Conservation (phyloP, 2,888 invertebrate species). For the Andrena dorsata region DNA sequence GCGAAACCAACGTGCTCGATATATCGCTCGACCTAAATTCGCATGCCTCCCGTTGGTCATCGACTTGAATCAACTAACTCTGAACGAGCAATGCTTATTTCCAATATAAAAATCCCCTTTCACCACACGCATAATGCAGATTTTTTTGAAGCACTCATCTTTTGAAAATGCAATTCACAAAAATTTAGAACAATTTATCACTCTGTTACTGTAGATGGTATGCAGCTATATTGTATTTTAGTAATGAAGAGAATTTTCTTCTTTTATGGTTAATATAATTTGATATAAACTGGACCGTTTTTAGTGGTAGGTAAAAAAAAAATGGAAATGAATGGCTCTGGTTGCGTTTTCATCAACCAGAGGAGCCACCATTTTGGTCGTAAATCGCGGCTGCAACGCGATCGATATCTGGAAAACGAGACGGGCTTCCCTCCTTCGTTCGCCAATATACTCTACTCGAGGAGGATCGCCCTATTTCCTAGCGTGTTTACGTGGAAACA, state of each 20-base stretch:
- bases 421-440: background rate
- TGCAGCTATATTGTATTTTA: background rate
- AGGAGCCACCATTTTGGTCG: slow-evolving; percentile 14
- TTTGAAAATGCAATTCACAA: too few species aligned
- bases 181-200: too few species aligned
- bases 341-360: background rate
- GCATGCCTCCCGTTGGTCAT: slow-evolving; percentile 39
- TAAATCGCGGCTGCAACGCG: slow-evolving; percentile 11
- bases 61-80: slow-evolving; percentile 19
- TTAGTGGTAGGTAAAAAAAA: background rate
- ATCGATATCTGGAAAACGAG: slow-evolving; percentile 27
- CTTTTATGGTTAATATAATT: background rate
- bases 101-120: background rate
- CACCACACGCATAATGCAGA: background rate
- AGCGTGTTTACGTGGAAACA: slow-evolving; percentile 45
- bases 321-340: background rate
- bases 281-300: background rate
- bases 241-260: background rate
- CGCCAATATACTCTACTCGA: background rate
- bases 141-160: too few species aligned
- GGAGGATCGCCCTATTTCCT: slow-evolving; percentile 40
- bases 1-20: slow-evolving; percentile 34
- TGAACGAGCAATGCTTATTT: slow-evolving; percentile 4
- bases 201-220: background rate
- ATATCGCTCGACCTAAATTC: slow-evolving; percentile 61